Percentiles rank a stretch among this genome's conserved stretches.
phyloP scores from a whole-genome alignment of 2,113 vertebrate species.

The Rallus limicola region DNA sequence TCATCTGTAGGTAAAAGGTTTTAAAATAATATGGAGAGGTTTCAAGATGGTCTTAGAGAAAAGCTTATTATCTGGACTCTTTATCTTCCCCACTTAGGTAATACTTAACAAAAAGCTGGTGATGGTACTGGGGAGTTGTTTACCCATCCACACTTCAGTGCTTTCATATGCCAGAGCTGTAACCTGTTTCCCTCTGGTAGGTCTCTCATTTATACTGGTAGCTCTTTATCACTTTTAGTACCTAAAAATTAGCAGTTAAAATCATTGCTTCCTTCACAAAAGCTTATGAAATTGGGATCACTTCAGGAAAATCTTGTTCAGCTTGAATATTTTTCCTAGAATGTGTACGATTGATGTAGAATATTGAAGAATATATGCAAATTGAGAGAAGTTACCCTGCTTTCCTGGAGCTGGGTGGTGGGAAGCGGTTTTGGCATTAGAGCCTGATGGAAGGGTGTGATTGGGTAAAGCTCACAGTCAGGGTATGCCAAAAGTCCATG shows the following conservation, averaged over 20 bases:
- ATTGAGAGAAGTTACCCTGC: neutral
- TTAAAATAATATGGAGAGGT: neutral
- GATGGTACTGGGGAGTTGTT: neutral
- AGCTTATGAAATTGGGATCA: neutral
- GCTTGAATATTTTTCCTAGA: neutral
- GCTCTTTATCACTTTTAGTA: neutral
- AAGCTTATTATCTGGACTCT: neutral
- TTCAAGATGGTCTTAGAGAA: neutral
- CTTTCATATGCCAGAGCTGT: neutral
- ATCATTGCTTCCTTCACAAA: neutral
- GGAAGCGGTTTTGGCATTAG: neutral
- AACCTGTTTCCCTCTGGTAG: neutral
- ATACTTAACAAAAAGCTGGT: neutral
- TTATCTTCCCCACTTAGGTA: neutral
- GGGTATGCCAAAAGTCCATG: neutral
- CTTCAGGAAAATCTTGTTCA: neutral
- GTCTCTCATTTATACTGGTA: fast-evolving
- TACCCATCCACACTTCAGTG: neutral
- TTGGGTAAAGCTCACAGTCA: neutral
- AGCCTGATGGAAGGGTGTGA: neutral
- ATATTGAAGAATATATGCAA: neutral
- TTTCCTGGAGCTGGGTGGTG: neutral
- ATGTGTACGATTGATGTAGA: neutral
- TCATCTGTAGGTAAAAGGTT: neutral
- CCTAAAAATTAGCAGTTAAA: neutral